Evolutionary conservation across 2,888 invertebrate species (phyloP), one percentile per base, ranked within the genome.

Genomic region (Drosophila macrospina): DNA sequence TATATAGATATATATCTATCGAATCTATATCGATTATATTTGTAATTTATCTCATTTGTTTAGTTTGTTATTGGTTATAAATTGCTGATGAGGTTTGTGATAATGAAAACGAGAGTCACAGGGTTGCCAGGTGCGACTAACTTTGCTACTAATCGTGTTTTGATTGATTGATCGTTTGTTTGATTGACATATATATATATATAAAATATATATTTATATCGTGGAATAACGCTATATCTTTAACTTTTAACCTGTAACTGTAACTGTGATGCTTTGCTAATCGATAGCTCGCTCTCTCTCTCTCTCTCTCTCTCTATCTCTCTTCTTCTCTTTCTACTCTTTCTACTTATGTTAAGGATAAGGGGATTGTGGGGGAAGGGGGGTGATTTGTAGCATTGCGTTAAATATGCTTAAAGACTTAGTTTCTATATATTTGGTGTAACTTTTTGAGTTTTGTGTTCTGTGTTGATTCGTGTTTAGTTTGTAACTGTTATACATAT

Each of bases 391-490:
- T 73, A 69, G 65, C 65, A 69, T 78, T 86, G 70, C 70, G 79
- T 80, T 83, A 79, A 80, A 79, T 86, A 86, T 80, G 80, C 71
- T 87, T 86, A 81, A 75, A 78, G 78, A 78, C 91, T 91, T 90
- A 90, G 74, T 64, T 64, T 65, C 80, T 81, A 88, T 76, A 90
- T 90, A 85, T 90, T 90, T 90, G 90, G 90, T 91, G 91, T 90
- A 90, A 78, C 80, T 90, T 90, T 90, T 90, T 91, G 91, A 90
- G 90, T 90, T 90, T 69, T 86, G 86, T 90, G 80, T 84, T 80
- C 74, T 80, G 76, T 72, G 50, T 66, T 63, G 48, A 54, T 59
- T 54, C 62, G 8, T 20, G 26, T 69, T 62, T 75, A 75, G 76
- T 76, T 75, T 69, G 73, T 76, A 78, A 78, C 74, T 78, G 74